Conservation (phyloP, 1,140 invertebrate species). For the Phymastichus coffea region DNA sequence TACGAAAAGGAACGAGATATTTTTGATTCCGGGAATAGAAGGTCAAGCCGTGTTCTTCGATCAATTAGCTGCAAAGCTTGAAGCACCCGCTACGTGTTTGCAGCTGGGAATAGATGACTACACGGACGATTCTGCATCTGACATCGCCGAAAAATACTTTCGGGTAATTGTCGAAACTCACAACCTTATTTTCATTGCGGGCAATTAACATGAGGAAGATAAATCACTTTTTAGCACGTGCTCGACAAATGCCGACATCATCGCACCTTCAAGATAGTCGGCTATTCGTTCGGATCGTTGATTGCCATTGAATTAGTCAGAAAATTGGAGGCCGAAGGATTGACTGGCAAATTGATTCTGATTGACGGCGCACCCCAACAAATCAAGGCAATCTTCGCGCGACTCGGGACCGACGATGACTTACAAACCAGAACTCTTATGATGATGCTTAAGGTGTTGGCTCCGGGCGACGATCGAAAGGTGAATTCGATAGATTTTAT, state of each 20-base stretch:
- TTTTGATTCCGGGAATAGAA: constrained; percentile 72
- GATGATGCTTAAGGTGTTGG: constrained; percentile 32
- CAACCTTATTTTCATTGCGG: too few relatives aligned
- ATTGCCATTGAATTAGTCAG: too few relatives aligned
- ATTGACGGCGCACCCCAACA: too few relatives aligned
- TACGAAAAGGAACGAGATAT: constrained; percentile 50
- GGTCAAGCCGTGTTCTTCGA: constrained; percentile 57
- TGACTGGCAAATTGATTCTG: too few relatives aligned
- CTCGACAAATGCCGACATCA: constrained; percentile 37
- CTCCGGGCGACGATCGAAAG: constrained; percentile 21
- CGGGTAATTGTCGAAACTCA: constrained; percentile 34
- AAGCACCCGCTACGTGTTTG: constrained; percentile 62
- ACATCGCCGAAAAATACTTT: constrained; percentile 43
- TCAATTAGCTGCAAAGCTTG: constrained; percentile 55
- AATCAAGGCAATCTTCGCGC: too few relatives aligned
- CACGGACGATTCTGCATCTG: constrained; percentile 24
- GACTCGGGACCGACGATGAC: constrained; percentile 26
- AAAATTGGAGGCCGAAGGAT: too few relatives aligned
- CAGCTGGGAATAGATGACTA: constrained; percentile 52
- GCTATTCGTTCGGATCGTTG: constrained; percentile 51
- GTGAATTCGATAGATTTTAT: too few relatives aligned
- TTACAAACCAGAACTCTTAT: constrained; percentile 40
- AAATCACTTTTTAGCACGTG: constrained; percentile 35
- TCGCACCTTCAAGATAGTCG: constrained; percentile 45
- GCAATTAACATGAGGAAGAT: too few relatives aligned